Base-by-base conservation (phyloP, 2,888 invertebrate genomes). In the Diplazon laetatorius region DNA sequence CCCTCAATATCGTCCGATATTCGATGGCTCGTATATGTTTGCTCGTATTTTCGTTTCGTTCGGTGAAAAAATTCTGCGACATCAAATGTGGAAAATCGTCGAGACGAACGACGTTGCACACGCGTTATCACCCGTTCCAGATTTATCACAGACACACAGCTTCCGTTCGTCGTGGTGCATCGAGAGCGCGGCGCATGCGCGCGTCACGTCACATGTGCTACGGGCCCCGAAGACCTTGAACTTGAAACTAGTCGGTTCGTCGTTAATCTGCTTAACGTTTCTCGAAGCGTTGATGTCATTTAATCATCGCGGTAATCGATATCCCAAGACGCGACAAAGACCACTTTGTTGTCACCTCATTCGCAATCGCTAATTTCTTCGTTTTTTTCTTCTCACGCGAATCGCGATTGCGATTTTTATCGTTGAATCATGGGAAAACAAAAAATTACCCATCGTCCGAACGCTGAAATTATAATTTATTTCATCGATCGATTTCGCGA, bases 181-280 rank as follows among this genome's bases (percentile, higher is more conserved):
- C 73, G 42, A 10, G 5, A 52, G 50, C 12, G 50, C 22, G 30
- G 62, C 57, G 10, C 6, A 14, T 35, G 22, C 22, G n/a, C 22
- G 50, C 52, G 25, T 6, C n/a, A n/a, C n/a, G n/a, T 25, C 14
- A 10, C 12, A 50, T 52, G n/a, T 25, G 52, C 52, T n/a, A n/a
- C 14, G 55, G 9, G 65, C 37, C 50, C 22, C 22, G 52, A 22
- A 30, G 52, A 63, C 78, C 78, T 52, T 78, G 78, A 78, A 78
- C 78, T 73, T 78, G 65, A 68, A 73, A 69, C 69, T 57, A 48
- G n/a, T n/a, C 25, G 37, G 73, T 73, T 65, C 22, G 25, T 52
- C 65, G 12, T 35, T 70, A 35, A 22, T 70, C 18, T 22, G 76
- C 69, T 78, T 70, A 70, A 59, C 76, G 66, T n/a, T n/a, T n/a